A percentile compares a stretch with the other conserved stretches of the same genome.
Evolutionary conservation across 2,797 vertebrate genomes (phyloP).

Genomic region (Rhinichthys osculus): DNA sequence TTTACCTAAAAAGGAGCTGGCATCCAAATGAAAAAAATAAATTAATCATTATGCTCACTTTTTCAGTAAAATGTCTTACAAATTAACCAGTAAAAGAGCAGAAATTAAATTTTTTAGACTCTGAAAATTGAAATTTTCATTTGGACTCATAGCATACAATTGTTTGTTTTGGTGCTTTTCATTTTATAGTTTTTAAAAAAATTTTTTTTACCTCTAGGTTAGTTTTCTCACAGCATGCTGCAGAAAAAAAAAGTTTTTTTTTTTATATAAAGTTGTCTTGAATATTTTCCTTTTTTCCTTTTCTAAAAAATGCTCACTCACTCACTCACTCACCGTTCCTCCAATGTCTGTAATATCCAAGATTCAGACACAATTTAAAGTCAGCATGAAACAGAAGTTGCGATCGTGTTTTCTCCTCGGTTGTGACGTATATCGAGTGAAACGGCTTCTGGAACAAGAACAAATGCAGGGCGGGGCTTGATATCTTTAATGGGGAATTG

Average conservation of each 20-base stretch:
- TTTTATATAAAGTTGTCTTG: background rate
- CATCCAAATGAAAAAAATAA: background rate
- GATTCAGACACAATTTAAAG: background rate
- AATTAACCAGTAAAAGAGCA: too few species aligned
- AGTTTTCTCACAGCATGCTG: too few species aligned
- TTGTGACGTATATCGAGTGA: background rate
- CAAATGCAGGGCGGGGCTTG: background rate
- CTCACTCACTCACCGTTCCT: background rate
- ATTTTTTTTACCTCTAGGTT: too few species aligned
- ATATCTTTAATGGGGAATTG: background rate
- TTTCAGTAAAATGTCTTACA: background rate
- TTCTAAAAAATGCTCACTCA: background rate
- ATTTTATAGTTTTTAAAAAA: too few species aligned
- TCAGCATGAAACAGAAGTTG: too few species aligned
- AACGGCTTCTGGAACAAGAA: background rate
- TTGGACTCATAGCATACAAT: background rate
- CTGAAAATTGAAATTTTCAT: background rate
- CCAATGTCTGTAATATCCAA: background rate
- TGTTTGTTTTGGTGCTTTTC: too few species aligned
- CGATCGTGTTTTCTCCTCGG: background rate
- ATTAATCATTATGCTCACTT: background rate
- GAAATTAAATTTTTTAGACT: too few species aligned
- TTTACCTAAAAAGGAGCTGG: background rate
- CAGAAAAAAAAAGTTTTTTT: background rate
- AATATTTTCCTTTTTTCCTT: background rate